A percentile compares a stretch with the other conserved stretches of the same genome.
Evolutionary conservation across 1,140 invertebrate species (phyloP).

Genomic region (Riptortus pedestris): DNA sequence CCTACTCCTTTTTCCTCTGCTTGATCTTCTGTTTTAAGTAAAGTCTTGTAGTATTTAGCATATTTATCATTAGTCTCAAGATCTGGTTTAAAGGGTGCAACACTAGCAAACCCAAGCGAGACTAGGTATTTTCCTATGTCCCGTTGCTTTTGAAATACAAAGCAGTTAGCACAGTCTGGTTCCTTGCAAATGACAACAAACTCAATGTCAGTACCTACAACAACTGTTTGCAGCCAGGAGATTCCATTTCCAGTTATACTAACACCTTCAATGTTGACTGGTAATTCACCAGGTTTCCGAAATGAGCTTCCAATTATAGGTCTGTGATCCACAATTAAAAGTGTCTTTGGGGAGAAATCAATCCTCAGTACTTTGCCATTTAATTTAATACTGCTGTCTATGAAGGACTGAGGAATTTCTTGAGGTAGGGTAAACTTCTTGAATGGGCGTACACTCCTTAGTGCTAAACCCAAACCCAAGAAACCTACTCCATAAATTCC

Average conservation of each 20-base stretch:
- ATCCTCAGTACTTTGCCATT: conserved; percentile 24
- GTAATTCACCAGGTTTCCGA: conserved; percentile 10
- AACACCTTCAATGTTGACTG: conserved; percentile 25
- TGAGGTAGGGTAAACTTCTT: conserved; percentile 24
- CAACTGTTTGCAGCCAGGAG: conserved; percentile 27
- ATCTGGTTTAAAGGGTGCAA: conserved; percentile 19
- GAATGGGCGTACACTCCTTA: conserved; percentile 27
- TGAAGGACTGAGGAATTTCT: conserved; percentile 26
- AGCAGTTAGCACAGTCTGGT: conserved; percentile 27
- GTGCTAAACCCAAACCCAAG: conserved; percentile 17
- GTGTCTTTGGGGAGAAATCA: conserved; percentile 16
- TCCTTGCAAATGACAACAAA: conserved; percentile 24
- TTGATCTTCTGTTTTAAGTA: conserved; percentile 21
- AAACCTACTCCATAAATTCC: conserved; percentile 27
- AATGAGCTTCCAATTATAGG: conserved; percentile 21
- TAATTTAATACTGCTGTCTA: conserved; percentile 24
- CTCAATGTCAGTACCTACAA: conserved; percentile 21
- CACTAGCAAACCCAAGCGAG: conserved; percentile 29
- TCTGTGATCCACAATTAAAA: conserved; percentile 28
- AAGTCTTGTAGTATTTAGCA: conserved; percentile 26
- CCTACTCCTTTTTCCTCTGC: conserved; percentile 25
- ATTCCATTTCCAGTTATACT: conserved; percentile 25
- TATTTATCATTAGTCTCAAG: conserved; percentile 23
- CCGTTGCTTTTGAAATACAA: conserved; percentile 25
- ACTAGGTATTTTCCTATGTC: conserved; percentile 27